phyloP scores from a whole-genome alignment of 2,888 invertebrate genomes.

The Parnassius apollo region DNA sequence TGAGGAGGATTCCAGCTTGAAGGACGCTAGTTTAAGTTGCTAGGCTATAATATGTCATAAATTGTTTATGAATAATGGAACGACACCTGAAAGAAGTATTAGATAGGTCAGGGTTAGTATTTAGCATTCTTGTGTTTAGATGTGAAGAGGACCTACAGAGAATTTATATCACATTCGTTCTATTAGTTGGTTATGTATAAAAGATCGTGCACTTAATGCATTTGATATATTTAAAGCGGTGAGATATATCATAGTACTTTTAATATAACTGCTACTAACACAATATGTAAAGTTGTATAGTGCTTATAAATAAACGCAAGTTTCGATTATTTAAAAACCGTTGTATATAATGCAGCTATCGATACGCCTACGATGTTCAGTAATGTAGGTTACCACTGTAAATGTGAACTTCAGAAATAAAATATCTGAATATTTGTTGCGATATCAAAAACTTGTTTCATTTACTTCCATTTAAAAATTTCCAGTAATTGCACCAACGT shows the following conservation, averaged over 20 bases:
- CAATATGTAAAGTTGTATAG: conserved; percentile 73
- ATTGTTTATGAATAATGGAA: conserved; percentile 5
- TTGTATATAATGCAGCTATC: conserved; percentile 69
- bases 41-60: conserved; percentile 2
- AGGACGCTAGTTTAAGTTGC: conserved; percentile 1
- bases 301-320: conserved; percentile 67
- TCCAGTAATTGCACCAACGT: not conserved
- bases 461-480: conserved; percentile 37
- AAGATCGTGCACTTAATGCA: conserved; percentile 34
- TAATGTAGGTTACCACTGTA: conserved; percentile 71
- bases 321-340: conserved; percentile 52
- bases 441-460: conserved; percentile 68
- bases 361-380: conserved; percentile 73
- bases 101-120: not conserved
- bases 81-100: conserved; percentile 3
- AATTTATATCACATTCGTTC: conserved; percentile 51
- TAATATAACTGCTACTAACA: conserved; percentile 48
- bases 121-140: not conserved
- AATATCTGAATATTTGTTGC: conserved; percentile 70
- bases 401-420: conserved; percentile 69
- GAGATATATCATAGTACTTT: conserved; percentile 39
- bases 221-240: conserved; percentile 40
- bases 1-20: too few species aligned
- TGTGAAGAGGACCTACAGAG: conserved; percentile 16
- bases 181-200: conserved; percentile 39